Percentiles rank a stretch among this genome's conserved stretches.
Evolutionary conservation across 2,113 vertebrate genomes (phyloP).

Genomic region (Gymnocephalus cernua): DNA sequence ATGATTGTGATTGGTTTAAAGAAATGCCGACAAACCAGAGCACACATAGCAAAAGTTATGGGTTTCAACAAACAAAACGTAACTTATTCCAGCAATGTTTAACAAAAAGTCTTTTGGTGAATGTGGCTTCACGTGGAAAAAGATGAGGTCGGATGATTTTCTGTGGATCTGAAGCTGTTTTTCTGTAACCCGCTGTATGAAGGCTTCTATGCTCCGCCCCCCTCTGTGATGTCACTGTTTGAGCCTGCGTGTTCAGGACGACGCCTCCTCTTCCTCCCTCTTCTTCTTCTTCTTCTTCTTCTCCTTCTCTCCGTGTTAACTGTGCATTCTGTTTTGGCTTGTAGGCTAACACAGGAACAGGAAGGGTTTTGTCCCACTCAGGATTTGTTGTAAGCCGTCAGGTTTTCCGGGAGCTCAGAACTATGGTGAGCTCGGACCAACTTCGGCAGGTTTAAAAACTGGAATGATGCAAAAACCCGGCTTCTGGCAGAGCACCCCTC

Average conservation of each 20-base stretch:
- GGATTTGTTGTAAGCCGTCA: constrained; percentile 84
- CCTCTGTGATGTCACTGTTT: constrained; percentile 24
- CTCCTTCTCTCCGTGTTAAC: constrained; percentile 54
- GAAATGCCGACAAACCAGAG: no score
- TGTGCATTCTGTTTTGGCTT: constrained; percentile 80
- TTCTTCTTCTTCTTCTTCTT: no score
- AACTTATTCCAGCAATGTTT: background rate
- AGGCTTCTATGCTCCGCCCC: constrained; percentile 10
- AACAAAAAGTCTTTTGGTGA: constrained; percentile 17
- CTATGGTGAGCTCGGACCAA: constrained; percentile 83
- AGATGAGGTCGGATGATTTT: background rate
- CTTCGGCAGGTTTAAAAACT: constrained; percentile 52
- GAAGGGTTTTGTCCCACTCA: constrained; percentile 80
- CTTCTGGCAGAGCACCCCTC: constrained; percentile 69
- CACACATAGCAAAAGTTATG: no score
- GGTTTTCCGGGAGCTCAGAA: constrained; percentile 85
- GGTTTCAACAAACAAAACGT: no score
- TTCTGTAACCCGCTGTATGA: constrained; percentile 7
- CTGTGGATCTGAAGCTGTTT: constrained; percentile 16
- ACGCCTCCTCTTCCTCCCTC: background rate
- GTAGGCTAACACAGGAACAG: constrained; percentile 84
- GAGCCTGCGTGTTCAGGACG: constrained; percentile 13
- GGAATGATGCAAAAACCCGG: constrained; percentile 69
- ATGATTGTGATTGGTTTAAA: no score
- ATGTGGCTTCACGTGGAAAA: constrained; percentile 5